Base-by-base conservation (phyloP, 2,113 vertebrate genomes). In the Albula glossodonta region DNA sequence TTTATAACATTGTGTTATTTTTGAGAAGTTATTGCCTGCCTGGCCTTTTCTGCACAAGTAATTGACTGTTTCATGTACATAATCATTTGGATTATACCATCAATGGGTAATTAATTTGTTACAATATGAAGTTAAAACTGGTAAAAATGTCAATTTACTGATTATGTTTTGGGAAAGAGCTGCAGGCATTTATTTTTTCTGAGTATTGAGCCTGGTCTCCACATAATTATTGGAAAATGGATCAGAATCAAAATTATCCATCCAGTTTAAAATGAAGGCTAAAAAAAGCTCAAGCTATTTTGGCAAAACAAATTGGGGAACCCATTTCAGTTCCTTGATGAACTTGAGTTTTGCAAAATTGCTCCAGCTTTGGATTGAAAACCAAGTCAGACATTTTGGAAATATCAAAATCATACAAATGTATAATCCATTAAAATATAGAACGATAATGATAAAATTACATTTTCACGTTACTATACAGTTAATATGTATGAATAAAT, bases 181-280 rank as follows among this genome's bases (percentile, higher is more conserved):
- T 4, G 4, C 22, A 70, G 63, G 19, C 17, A n/a, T 74, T 74
- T 31, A 22, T 10, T 22, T 74, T 1, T 31, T 31, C 70, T 31
- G 19, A 31, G 70, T 74, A 31, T 10, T 74, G 70, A 74, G 70
- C 22, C 22, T 74, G 70, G 70, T 10, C 9, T 31, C 6, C 12
- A n/a, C 63, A 31, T 74, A 74, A 74, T 74, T 74, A 74, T 10
- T 74, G 70, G 70, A 74, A 74, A 74, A 25, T 74, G 70, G 70
- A 2, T 22, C 63, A 70, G 63, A 70, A 70, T 5, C 2, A n/a
- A 19, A 74, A 74, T 9, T 10, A 74, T 31, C 11, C 70, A 22
- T 74, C 70, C 8, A 74, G 31, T 74, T 74, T 74, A 74, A 74
- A 74, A n/a, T 74, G n/a, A 31, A 74, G 31, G 12, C 19, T 2